Base-by-base conservation (phyloP, 2,797 vertebrate species). In the Mormyrops boulengeri region DNA sequence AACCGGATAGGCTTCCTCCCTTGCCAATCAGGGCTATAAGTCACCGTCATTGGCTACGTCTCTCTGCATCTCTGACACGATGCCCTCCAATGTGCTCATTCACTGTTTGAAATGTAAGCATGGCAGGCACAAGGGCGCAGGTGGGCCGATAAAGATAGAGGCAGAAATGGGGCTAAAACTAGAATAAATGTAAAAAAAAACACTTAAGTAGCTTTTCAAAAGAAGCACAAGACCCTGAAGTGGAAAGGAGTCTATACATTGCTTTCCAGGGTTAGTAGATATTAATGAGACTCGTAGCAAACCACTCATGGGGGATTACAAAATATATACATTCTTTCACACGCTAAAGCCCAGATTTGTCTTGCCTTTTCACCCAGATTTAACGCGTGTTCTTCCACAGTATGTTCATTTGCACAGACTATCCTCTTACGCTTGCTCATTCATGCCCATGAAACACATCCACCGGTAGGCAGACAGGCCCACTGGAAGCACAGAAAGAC, bases 331-430 rank as follows among this genome's bases (percentile, higher is more conserved):
- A 80, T 73, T 73, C 66, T 34, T 80, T 94, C 93, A 91, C 92
- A 92, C 94, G 12, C 94, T 93, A 92, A 96, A 95, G 95, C 92
- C 88, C 14, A 55, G 89, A 92, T 92, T 90, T 86, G 89, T 86
- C 89, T 91, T 89, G 91, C 90, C 91, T 89, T 84, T 85, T 49
- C 44, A 50, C 82, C 34, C 73, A 80, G 73, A 47, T 80, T 80
- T 44, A 80, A 73, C 30, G 73, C 41, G 38, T 80, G 73, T 80
- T 80, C 38, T 80, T 44, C 34, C 73, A 41, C 41, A 80, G 38
- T 44, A 47, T 47, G 73, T n/a, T 47, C 73, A 44, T 80, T n/a
- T 80, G 38, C 38, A 38, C 66, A 38, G 66, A 38, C 66, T 38
- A 73, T 73, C 30, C 66, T 73, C 30, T 80, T 80, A 80, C 17